These are phyloP conservation scores for Lysandra bellargus DNA, from an alignment of 2,888 invertebrate genomes.

Conservation along the genomic window DNA sequence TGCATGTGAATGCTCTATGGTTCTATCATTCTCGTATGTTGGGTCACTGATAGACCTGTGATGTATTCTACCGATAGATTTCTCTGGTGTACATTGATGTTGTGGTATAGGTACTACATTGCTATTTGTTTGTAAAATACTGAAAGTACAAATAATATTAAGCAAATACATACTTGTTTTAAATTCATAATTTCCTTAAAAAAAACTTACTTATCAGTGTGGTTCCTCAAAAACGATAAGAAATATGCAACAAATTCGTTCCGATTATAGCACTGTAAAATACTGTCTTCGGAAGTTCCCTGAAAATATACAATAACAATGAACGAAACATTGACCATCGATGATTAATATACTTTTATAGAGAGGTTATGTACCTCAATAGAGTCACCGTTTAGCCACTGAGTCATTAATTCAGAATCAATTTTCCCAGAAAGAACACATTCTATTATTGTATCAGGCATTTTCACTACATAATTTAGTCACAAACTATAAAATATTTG, in stretches of 20 bases:
- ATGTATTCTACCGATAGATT: constrained; percentile 59
- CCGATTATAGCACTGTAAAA: constrained; percentile 61
- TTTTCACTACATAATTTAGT: constrained; percentile 48
- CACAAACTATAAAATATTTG: constrained; percentile 39
- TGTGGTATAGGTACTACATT: constrained; percentile 62
- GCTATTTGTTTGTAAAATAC: constrained; percentile 66
- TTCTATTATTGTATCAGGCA: constrained; percentile 74
- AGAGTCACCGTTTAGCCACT: constrained; percentile 69
- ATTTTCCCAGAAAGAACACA: constrained; percentile 70
- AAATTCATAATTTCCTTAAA: neutral
- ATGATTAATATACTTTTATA: constrained; percentile 37
- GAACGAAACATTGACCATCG: constrained; percentile 35
- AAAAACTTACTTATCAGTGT: constrained; percentile 74
- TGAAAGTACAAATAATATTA: constrained; percentile 39
- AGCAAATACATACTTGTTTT: neutral
- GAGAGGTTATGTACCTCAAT: constrained; percentile 67
- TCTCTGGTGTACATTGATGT: constrained; percentile 66
- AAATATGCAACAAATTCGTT: constrained; percentile 81
- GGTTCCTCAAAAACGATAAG: constrained; percentile 76
- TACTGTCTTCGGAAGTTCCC: constrained; percentile 64
- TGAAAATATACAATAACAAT: constrained; percentile 50
- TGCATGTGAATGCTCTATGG: constrained; percentile 54
- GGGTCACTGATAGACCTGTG: constrained; percentile 67
- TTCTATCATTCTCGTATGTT: constrained; percentile 59
- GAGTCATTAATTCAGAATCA: constrained; percentile 57